Evolutionary conservation across 2,888 invertebrate species (phyloP).

Genomic region (Vanessa cardui): DNA sequence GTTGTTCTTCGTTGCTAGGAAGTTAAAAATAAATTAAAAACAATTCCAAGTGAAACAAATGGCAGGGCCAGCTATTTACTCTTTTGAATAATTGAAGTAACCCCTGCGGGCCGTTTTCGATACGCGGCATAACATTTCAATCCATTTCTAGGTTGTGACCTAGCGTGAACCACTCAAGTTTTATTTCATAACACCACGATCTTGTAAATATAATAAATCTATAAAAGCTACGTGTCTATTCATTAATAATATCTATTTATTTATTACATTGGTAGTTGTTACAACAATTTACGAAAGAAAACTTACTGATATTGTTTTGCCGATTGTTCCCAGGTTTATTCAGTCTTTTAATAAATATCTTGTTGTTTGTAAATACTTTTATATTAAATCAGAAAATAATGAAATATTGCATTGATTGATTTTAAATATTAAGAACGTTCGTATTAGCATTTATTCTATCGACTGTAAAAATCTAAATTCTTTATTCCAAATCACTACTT

Average conservation of each 20-base stretch:
- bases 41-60: slow-evolving; percentile 29
- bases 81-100: slow-evolving; percentile 38
- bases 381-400: too few relatives aligned
- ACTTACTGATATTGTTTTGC: too few relatives aligned
- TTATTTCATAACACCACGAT: not conserved
- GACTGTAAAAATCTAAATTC: too few relatives aligned
- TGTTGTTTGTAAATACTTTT: too few relatives aligned
- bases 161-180: slow-evolving; percentile 12
- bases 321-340: too few relatives aligned
- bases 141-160: slow-evolving; percentile 23
- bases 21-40: slow-evolving; percentile 43
- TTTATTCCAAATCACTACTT: too few relatives aligned
- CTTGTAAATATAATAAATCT: not conserved
- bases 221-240: not conserved
- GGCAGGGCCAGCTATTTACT: slow-evolving; percentile 36
- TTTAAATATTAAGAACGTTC: too few relatives aligned
- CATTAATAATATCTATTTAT: not conserved
- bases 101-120: slow-evolving; percentile 25
- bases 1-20: not conserved
- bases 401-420: too few relatives aligned
- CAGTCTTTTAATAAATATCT: too few relatives aligned
- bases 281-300: too few relatives aligned
- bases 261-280: too few relatives aligned
- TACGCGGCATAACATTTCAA: slow-evolving; percentile 27
- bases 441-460: too few relatives aligned